These are phyloP conservation scores for Rhabdomys pumilio DNA, from an alignment of 2,797 vertebrate species.

Conservation along the genomic window DNA sequence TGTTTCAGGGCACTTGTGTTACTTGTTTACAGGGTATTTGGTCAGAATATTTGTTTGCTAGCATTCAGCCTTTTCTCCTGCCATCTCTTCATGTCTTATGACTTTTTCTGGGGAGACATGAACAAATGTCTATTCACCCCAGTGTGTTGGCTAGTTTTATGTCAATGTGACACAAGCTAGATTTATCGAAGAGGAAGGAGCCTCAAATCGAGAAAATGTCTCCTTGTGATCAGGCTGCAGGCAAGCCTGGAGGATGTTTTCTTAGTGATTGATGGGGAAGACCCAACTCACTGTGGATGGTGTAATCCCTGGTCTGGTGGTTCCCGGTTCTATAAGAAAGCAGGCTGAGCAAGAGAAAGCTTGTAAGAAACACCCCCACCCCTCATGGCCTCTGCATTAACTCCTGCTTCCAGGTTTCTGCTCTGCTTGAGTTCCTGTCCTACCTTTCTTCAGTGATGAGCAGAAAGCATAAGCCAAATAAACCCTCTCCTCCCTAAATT, in stretches of 20 bases:
- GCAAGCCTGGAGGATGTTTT: background rate
- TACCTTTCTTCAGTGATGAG: background rate
- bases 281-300: background rate
- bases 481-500: background rate
- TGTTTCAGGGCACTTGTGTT: background rate
- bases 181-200: background rate
- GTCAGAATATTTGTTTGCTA: background rate
- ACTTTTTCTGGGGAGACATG: background rate
- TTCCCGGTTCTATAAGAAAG: background rate
- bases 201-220: background rate
- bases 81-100: background rate
- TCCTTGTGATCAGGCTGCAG: background rate
- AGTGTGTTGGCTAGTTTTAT: background rate
- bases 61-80: background rate
- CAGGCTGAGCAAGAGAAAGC: no score
- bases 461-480: background rate
- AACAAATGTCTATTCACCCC: background rate
- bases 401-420: background rate
- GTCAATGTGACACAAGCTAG: background rate
- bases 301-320: background rate
- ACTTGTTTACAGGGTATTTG: background rate
- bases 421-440: background rate
- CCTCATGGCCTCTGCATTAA: background rate
- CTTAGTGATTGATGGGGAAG: background rate
- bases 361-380: no score